phyloP scores from a whole-genome alignment of 1,140 invertebrate genomes.

The Antheraea pernyi region DNA sequence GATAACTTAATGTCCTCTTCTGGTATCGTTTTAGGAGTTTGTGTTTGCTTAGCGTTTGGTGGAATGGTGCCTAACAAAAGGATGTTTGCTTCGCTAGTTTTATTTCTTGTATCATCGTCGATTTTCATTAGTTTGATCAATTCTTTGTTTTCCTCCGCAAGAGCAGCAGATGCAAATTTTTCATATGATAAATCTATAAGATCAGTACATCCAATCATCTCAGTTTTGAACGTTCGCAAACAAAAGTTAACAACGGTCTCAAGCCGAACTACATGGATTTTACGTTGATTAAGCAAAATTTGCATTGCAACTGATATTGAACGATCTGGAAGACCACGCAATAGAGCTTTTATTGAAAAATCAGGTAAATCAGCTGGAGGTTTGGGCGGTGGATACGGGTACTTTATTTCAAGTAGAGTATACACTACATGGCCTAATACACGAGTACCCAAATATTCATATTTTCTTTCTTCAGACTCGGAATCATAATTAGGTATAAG shows the following conservation, averaged over 20 bases:
- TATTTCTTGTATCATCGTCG: constrained; percentile 49
- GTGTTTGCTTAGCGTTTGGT: constrained; percentile 75
- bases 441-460: constrained; percentile 66
- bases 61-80: constrained; percentile 39
- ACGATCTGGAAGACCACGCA: constrained; percentile 74
- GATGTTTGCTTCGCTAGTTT: constrained; percentile 42
- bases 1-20: constrained; percentile 78
- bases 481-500: constrained; percentile 65
- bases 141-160: constrained; percentile 59
- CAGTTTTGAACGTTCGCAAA: constrained; percentile 74
- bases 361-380: constrained; percentile 57
- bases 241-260: constrained; percentile 80
- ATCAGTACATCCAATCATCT: constrained; percentile 75
- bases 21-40: constrained; percentile 80
- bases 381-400: constrained; percentile 67
- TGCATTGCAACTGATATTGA: constrained; percentile 65
- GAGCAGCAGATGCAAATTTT: constrained; percentile 52
- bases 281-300: constrained; percentile 64
- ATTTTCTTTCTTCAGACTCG: constrained; percentile 62
- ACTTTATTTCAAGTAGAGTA: constrained; percentile 78
- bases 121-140: constrained; percentile 59
- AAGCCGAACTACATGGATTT: constrained; percentile 77
- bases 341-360: constrained; percentile 67
- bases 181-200: constrained; percentile 68
- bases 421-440: constrained; percentile 80